phyloP scores from a whole-genome alignment of 2,888 invertebrate genomes.

The Ecliptopera silaceata region DNA sequence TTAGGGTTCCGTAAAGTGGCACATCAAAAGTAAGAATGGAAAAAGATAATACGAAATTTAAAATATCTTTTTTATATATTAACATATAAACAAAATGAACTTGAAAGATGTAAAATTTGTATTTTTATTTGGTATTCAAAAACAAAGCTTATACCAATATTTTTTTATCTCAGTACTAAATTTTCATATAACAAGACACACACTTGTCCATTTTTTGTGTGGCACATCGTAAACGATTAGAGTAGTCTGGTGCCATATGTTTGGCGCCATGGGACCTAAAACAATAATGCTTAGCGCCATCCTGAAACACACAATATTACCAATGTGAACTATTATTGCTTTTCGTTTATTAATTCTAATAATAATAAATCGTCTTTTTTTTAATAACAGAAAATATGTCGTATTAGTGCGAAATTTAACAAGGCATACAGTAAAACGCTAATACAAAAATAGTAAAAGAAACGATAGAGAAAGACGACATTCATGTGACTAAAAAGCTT shows the following conservation, averaged over 20 bases:
- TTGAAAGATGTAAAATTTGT: background rate
- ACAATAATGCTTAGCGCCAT: conserved; percentile 57
- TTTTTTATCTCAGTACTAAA: too few relatives aligned
- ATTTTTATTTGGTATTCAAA: too few relatives aligned
- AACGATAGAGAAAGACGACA: background rate
- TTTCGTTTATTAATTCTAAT: background rate
- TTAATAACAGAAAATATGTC: too few relatives aligned
- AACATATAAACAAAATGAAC: too few relatives aligned
- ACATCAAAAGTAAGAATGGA: background rate
- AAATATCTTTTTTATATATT: background rate
- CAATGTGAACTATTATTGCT: background rate
- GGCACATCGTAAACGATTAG: conserved; percentile 53
- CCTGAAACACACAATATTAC: background rate
- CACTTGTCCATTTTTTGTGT: conserved; percentile 39
- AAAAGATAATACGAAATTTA: background rate
- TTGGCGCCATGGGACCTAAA: conserved; percentile 74
- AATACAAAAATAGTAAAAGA: background rate
- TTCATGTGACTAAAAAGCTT: background rate
- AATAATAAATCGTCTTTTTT: too few relatives aligned
- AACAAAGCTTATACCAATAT: too few relatives aligned
- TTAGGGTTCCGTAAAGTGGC: conserved; percentile 37
- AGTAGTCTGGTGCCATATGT: conserved; percentile 61
- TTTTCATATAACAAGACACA: conserved; percentile 1
- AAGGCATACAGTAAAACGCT: too few relatives aligned
- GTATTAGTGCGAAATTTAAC: too few relatives aligned